Evolutionary conservation across 2,797 vertebrate species (phyloP), one percentile per base, ranked within the genome.

Genomic region (Fistularia tabacaria): DNA sequence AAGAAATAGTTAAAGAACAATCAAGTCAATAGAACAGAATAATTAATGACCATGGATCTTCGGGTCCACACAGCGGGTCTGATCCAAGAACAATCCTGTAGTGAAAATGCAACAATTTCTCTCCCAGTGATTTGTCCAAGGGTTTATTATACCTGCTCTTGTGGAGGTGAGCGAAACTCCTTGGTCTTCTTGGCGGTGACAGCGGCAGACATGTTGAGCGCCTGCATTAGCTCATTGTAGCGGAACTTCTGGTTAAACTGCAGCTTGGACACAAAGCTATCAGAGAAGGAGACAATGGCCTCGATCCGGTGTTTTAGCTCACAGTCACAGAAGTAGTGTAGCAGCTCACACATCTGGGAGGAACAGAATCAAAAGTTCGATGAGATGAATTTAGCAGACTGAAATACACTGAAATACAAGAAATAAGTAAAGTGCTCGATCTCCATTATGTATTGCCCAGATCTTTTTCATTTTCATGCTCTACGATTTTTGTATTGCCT

Each of bases 251-350:
- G 97, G 79, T 99, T 99, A 71, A 79, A 93, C 80, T 99, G 97
- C 57, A 99, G 86, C 89, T 97, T 97, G 69, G 94, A 94, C 14
- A 99, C 97, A 0, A 93, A 99, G 58, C 67, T 89, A 87, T 99
- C 97, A 0, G 97, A 94, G 80, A 99, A 99, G 0, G 94, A 94
- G 62, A 94, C 96, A 40, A 98, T 98, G 71, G 97, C 83, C 84
- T 99, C 97, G 57, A 99, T 95, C 64, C 97, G 92, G 6, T 99
- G 97, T 81, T 93, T 94, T 47, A 99, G 91, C 74, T 99, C 96
- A 49, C 97, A 99, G 89, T 99, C 97, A 51, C 97, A 99, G 91
- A 99, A 97, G 79, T 98, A 98, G 90, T 94, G 96, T 54, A 99
- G 93, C 40, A 99, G 92, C 81, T 98, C 93, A 54, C 97, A 99